A percentile compares a stretch with the other conserved stretches of the same genome.
These are phyloP conservation scores for Anoplius nigerrimus DNA, from an alignment of 2,888 invertebrate species.

Conservation along the genomic window DNA sequence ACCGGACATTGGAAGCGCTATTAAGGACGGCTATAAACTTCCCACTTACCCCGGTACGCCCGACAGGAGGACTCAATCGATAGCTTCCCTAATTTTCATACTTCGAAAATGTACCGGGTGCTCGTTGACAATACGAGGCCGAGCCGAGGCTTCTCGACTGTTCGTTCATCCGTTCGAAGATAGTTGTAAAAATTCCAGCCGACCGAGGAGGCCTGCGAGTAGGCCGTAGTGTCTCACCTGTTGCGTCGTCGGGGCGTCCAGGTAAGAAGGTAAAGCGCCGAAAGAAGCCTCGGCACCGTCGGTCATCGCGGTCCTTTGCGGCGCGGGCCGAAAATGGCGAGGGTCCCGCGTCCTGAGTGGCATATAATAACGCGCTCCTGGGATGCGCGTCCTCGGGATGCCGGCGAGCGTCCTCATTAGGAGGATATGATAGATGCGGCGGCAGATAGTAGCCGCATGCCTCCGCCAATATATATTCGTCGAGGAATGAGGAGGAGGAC, in stretches of 20 bases:
- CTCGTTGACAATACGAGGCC: too few species aligned
- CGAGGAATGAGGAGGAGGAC: neutral
- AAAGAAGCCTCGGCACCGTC: too few species aligned
- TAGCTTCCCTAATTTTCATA: too few species aligned
- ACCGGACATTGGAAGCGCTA: too few species aligned
- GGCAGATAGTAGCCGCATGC: constrained; percentile 54
- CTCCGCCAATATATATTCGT: constrained; percentile 54
- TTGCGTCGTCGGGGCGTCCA: constrained; percentile 4
- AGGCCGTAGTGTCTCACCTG: constrained; percentile 16
- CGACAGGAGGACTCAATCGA: too few species aligned
- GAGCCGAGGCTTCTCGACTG: too few species aligned
- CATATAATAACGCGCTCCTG: constrained; percentile 55
- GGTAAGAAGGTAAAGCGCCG: constrained; percentile 13
- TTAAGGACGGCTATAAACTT: too few species aligned
- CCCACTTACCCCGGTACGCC: too few species aligned
- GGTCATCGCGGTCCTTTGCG: constrained; percentile 18
- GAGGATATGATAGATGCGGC: constrained; percentile 69
- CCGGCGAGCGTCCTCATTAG: constrained; percentile 65
- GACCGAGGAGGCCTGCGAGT: constrained; percentile 1
- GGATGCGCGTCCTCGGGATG: constrained; percentile 34
- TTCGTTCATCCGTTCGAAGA: too few species aligned
- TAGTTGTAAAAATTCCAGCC: neutral
- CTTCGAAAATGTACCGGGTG: too few species aligned
- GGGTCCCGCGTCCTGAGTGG: constrained; percentile 33
- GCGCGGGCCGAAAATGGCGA: constrained; percentile 38